Evolutionary conservation across 2,113 vertebrate species (phyloP).

Genomic region (Amphilophus citrinellus): DNA sequence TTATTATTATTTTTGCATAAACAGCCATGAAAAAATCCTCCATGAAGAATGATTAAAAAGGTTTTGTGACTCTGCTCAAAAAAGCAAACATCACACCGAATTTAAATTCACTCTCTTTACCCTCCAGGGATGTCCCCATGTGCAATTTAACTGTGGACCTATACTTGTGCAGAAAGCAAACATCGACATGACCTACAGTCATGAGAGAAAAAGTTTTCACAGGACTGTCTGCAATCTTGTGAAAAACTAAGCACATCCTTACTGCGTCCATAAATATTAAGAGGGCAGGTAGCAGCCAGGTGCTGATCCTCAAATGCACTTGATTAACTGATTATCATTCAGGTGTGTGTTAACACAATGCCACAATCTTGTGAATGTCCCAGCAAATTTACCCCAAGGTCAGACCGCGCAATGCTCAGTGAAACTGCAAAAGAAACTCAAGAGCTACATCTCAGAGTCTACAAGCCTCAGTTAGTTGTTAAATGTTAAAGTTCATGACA

Average conservation of each 20-base stretch:
- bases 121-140: neutral
- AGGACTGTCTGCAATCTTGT: neutral
- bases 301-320: neutral
- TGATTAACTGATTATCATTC: neutral
- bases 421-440: too few relatives aligned
- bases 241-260: neutral
- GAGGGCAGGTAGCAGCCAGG: too few relatives aligned
- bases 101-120: neutral
- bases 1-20: neutral
- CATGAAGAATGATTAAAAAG: neutral
- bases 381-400: too few relatives aligned
- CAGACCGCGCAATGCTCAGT: too few relatives aligned
- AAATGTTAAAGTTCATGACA: conserved; percentile 3
- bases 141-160: neutral
- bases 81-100: neutral
- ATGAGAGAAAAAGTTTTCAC: neutral
- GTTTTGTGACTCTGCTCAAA: neutral
- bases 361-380: neutral
- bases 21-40: neutral
- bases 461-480: neutral
- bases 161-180: neutral
- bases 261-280: neutral
- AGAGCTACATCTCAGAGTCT: neutral
- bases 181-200: neutral
- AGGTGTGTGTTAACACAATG: neutral